Evolutionary conservation across 2,888 invertebrate species (phyloP), one percentile per base, ranked within the genome.

Genomic region (Antitype chi): DNA sequence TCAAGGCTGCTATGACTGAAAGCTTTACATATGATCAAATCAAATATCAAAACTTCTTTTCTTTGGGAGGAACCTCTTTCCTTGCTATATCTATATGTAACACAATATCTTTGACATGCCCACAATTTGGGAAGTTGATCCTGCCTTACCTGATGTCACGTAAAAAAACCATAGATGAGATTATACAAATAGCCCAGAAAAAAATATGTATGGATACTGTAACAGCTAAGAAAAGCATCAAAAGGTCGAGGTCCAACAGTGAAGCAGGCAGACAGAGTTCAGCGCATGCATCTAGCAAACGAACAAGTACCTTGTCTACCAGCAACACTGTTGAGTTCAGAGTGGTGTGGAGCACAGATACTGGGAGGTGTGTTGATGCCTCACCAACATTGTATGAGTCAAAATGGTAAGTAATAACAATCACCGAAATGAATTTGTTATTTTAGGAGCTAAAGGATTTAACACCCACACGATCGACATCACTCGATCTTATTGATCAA

Each of bases 291-390:
- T 79, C 80, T 20, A 78, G 75, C 38, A 93, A 93, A 38, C 91
- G 84, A 81, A 47, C 83, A 43, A 81, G 73, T 43, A 67, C 25
- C 23, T 52, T 84, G 53, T 81, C 59, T 43, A 53, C 68, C 15
- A 74, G 52, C 43, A 89, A 83, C 47, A 81, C 87, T 69, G 74
- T 93, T 4, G 92, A 94, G 49, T 94, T 95, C 82, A 84, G 89
- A 57, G 97, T 97, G 93, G 91, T 92, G 93, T 97, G 97, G 98
- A 96, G 94, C 82, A 97, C 96, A 91, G 94, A 98, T 93, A 97
- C 98, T 70, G 96, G 97, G 60, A 99, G 98, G 94, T 99, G 99
- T 95, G 97, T 99, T 17, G 99, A 99, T 97, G 98, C 98, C 15
- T 97, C 98, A 23, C 98, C 98, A 32, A 94, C 97, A 38, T 86